Percentiles rank a stretch among this genome's conserved stretches.
These are phyloP conservation scores for Drosophila lacertosa DNA, from an alignment of 1,140 invertebrate genomes.

Conservation along the genomic window DNA sequence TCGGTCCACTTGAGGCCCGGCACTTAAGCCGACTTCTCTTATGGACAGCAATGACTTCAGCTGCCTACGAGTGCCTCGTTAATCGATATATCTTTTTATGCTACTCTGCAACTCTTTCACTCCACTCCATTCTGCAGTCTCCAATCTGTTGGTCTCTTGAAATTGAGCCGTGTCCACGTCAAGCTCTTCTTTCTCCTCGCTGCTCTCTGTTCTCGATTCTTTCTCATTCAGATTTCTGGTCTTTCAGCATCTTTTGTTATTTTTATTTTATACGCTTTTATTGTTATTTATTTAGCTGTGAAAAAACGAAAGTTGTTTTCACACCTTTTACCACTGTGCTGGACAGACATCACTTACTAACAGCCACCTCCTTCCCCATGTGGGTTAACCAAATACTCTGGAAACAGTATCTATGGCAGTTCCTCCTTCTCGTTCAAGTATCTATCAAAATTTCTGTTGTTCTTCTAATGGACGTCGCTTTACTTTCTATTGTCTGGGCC, in stretches of 20 bases:
- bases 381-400: constrained; percentile 71
- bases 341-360: constrained; percentile 25
- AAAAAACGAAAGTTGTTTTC: constrained; percentile 77
- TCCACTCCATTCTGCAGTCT: background rate
- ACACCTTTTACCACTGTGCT: constrained; percentile 45
- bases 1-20: constrained; percentile 52
- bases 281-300: constrained; percentile 75
- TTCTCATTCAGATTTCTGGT: background rate
- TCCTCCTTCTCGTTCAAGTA: constrained; percentile 15
- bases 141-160: constrained; percentile 33
- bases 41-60: constrained; percentile 53
- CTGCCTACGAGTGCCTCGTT: constrained; percentile 64
- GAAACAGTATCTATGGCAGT: constrained; percentile 56
- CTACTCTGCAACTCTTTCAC: constrained; percentile 64
- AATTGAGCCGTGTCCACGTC: constrained; percentile 67
- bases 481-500: constrained; percentile 68
- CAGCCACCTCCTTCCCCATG: constrained; percentile 14
- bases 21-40: constrained; percentile 65
- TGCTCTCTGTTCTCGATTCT: constrained; percentile 14
- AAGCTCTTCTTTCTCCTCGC: constrained; percentile 48
- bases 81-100: constrained; percentile 70
- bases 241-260: no score
- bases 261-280: constrained; percentile 44
- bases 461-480: constrained; percentile 69
- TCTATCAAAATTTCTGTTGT: constrained; percentile 49